These are phyloP conservation scores for Brassicogethes aeneus DNA, from an alignment of 2,888 invertebrate genomes.

Conservation along the genomic window DNA sequence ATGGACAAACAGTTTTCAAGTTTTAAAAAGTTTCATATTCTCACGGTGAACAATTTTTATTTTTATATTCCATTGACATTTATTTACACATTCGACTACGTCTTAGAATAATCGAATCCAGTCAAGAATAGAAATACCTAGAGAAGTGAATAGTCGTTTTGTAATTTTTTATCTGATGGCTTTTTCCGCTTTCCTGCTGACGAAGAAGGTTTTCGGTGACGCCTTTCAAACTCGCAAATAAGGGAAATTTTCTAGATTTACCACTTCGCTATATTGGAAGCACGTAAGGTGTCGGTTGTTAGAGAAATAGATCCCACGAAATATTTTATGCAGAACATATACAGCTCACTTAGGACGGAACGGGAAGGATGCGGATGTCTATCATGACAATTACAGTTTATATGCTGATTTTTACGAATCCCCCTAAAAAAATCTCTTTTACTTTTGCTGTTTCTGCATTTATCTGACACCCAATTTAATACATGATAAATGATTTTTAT, in stretches of 20 bases:
- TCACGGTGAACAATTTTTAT: no score
- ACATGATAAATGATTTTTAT: no score
- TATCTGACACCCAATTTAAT: background rate
- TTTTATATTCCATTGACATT: no score
- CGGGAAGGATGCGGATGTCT: background rate
- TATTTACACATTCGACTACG: no score
- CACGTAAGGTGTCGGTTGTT: slow-evolving; percentile 26
- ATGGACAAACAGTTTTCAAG: background rate
- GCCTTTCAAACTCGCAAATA: slow-evolving; percentile 25
- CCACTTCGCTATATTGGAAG: slow-evolving; percentile 20
- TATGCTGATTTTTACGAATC: background rate
- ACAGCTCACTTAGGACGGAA: slow-evolving; percentile 5
- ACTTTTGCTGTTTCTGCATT: slow-evolving; percentile 2
- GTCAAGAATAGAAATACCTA: slow-evolving; percentile 4
- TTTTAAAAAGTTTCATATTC: no score
- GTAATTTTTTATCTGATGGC: slow-evolving; percentile 20
- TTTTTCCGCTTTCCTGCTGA: slow-evolving; percentile 23
- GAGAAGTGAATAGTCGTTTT: slow-evolving; percentile 14
- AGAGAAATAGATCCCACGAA: slow-evolving; percentile 16
- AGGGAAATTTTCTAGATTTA: slow-evolving; percentile 24
- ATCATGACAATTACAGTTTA: background rate
- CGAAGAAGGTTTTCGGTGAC: slow-evolving; percentile 21
- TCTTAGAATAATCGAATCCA: no score
- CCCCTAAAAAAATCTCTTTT: background rate
- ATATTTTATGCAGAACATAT: slow-evolving; percentile 16